Percentiles rank a stretch among this genome's conserved stretches.
Evolutionary conservation across 2,797 vertebrate genomes (phyloP).

Genomic region (Salarias fasciatus): DNA sequence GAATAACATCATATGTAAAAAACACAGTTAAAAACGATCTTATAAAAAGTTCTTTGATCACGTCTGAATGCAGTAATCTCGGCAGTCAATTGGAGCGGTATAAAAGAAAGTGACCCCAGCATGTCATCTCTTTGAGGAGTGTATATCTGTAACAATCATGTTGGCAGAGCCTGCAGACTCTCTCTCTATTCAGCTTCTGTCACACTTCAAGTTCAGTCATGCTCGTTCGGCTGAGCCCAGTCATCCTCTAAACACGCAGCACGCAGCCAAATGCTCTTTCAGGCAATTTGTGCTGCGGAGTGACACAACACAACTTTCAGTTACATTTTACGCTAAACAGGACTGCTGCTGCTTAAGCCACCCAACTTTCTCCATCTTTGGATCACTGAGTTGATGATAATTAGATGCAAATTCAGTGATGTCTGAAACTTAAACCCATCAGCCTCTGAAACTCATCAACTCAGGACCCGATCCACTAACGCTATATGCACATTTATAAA

Average conservation of each 20-base stretch:
- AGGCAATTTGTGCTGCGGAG: neutral
- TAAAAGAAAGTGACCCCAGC: neutral
- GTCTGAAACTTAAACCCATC: no score
- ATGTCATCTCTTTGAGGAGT: neutral
- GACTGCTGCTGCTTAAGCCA: neutral
- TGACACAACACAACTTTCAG: neutral
- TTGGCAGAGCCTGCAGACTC: conserved; percentile 24
- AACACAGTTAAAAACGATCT: conserved; percentile 6
- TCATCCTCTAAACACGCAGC: conserved; percentile 11
- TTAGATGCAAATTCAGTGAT: no score
- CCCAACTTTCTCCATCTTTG: no score
- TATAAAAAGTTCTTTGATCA: neutral
- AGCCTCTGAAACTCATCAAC: no score
- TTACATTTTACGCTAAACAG: neutral
- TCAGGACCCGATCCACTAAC: no score
- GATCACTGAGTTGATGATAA: no score
- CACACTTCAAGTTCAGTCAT: conserved; percentile 30
- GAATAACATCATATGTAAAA: no score
- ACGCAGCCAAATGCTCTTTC: conserved; percentile 16
- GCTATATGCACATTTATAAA: no score
- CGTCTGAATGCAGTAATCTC: neutral
- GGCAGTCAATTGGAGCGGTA: neutral
- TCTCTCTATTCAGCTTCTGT: conserved; percentile 26
- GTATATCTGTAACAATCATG: conserved; percentile 28
- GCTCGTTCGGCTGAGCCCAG: conserved; percentile 22